Evolutionary conservation across 2,113 vertebrate species (phyloP), one percentile per base, ranked within the genome.

Genomic region (Anguilla rostrata): DNA sequence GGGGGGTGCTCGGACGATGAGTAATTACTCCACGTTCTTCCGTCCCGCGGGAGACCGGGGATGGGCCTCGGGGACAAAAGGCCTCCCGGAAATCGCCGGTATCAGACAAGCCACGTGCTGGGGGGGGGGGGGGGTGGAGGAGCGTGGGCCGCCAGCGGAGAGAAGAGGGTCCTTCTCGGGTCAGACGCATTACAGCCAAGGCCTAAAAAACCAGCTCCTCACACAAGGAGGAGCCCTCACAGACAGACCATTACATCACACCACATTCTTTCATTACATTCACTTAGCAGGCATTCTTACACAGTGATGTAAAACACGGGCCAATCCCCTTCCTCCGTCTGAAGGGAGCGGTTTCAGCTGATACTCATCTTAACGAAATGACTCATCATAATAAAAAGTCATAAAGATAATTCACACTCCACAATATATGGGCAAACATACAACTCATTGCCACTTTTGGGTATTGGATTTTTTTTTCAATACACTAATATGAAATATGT

Each of bases 11-110:
- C 20, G 16, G 49, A 85, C 12, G 83, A 82, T 53, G 86, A 60
- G 75, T 87, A 78, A 84, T 89, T 83, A 85, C 49, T 60, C 83
- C 26, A 82, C 75, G 81, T 81, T 87, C 81, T 89, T 83, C 18
- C 18, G 15, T 82, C 63, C 29, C 66, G 29, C 83, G 57, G 34
- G 82, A 81, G 34, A 84, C 85, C 39, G 57, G 79, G 60, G 11
- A 34, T n/a, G 8, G 22, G 78, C 15, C 43, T 3, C 53, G n/a
- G 26, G 60, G 41, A 66, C 83, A 46, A 85, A 83, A 78, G 78
- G 81, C 84, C 84, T 82, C 78, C 40, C 29, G 66, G 84, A 86
- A 83, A 87, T 39, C 9, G 49, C 43, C 39, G 46, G 22, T 60
- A 86, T 34, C 34, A 84, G 87, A 89, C 87, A 84, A 84, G 85